Evolutionary conservation across 2,113 vertebrate genomes (phyloP).

Genomic region (Hypanus sabinus): DNA sequence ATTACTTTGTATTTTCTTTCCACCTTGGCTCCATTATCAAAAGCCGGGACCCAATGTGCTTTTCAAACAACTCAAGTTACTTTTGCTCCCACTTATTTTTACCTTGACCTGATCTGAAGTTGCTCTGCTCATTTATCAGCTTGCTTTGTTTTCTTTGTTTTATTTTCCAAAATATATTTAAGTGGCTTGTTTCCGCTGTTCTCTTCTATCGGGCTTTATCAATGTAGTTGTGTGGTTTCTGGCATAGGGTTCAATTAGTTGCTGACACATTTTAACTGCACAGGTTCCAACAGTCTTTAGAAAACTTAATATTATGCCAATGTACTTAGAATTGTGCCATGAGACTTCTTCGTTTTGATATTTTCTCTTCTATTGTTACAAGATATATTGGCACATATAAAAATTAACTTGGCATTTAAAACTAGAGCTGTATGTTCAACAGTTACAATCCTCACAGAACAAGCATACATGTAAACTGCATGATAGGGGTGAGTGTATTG

Average conservation of each 20-base stretch:
- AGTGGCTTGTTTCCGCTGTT: not conserved
- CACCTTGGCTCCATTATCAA: not conserved
- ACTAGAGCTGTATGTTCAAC: not conserved
- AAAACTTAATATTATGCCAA: not conserved
- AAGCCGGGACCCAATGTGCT: not conserved
- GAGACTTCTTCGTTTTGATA: not conserved
- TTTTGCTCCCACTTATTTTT: not conserved
- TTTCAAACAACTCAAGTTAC: not conserved
- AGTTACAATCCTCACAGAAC: not conserved
- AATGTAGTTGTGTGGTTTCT: not conserved
- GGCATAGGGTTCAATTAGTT: not conserved
- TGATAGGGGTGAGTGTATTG: not conserved
- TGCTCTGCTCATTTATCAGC: not conserved
- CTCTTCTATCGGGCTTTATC: not conserved
- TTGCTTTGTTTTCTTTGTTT: not conserved
- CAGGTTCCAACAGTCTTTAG: not conserved
- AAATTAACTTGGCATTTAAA: not conserved
- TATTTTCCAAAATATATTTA: not conserved
- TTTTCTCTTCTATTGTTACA: conserved; percentile 9
- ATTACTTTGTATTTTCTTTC: not conserved
- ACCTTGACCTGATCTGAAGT: not conserved
- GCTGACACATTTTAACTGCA: not conserved
- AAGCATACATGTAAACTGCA: not conserved
- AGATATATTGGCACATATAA: not conserved
- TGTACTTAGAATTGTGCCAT: not conserved